Conservation (phyloP, 2,113 vertebrate species). For the Xerus inauris region DNA sequence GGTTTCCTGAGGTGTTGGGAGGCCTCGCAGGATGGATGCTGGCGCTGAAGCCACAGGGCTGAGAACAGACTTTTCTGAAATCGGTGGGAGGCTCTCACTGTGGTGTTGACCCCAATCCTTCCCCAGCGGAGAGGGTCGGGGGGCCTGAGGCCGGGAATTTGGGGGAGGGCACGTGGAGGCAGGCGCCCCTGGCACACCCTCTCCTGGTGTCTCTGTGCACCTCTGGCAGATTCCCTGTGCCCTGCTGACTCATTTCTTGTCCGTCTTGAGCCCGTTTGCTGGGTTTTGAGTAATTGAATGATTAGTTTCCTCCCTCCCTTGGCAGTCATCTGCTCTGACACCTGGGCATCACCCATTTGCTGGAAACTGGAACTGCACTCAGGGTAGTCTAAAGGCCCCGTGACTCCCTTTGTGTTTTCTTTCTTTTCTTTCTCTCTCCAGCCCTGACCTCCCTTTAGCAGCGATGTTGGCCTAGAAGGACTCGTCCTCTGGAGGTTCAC, state of each 20-base stretch:
- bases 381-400: neutral
- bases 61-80: neutral
- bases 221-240: neutral
- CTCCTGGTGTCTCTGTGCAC: no score
- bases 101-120: fast-evolving
- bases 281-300: neutral
- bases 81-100: fast-evolving
- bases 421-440: neutral
- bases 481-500: neutral
- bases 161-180: neutral
- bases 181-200: no score
- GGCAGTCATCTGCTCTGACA: neutral
- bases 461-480: neutral
- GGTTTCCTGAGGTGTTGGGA: slow-evolving; percentile 83
- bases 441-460: neutral
- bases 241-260: neutral
- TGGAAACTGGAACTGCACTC: neutral
- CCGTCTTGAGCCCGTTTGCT: neutral
- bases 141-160: neutral
- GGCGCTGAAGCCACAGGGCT: neutral
- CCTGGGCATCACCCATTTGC: neutral
- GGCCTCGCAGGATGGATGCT: neutral
- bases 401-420: neutral
- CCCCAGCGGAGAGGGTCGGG: neutral
- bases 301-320: neutral